Evolutionary conservation across 2,113 vertebrate genomes (phyloP), one percentile per base, ranked within the genome.

Genomic region (Phyllopteryx taeniolatus): DNA sequence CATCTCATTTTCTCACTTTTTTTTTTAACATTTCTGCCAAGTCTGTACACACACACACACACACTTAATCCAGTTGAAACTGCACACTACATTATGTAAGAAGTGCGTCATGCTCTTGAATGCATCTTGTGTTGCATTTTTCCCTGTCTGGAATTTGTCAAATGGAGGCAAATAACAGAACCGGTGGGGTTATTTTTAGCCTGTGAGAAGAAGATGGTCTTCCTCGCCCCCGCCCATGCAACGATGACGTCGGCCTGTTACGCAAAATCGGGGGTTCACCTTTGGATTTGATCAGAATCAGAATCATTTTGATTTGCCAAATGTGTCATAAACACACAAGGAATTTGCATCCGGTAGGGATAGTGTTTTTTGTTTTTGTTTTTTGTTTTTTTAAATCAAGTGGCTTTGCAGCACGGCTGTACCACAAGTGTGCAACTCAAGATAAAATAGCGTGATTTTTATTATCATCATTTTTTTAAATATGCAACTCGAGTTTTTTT

Each of bases 191-290:
- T 90, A 88, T 90, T 88, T 91, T 82, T 89, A 90, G 87, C 72
- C 60, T 22, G 27, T 53, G 27, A 53, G 79, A 75, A 80, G 85
- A 87, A 76, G 85, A 86, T 81, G 81, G 78, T 77, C 77, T 61
- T 76, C 87, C 78, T 78, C 85, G 82, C 76, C 75, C 72, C 75
- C 84, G 70, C 81, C 83, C 78, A 84, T 82, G 65, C 73, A 78
- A 78, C 7, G 46, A 67, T 90, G 90, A 90, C 90, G 87, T 84
- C 67, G 72, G 0, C 46, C 68, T 86, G 79, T 91, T 89, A 91
- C 89, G 89, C 87, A 91, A 87, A 86, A 86, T 44, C 82, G 78
- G 88, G 89, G 88, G 88, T 91, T 91, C 88, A 89, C 88, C 88
- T 85, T 86, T 82, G 22, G 35, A 39, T 31, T 62, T 39, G 31